These are phyloP conservation scores for Hyles lineata DNA, from an alignment of 2,888 invertebrate species.

Conservation along the genomic window DNA sequence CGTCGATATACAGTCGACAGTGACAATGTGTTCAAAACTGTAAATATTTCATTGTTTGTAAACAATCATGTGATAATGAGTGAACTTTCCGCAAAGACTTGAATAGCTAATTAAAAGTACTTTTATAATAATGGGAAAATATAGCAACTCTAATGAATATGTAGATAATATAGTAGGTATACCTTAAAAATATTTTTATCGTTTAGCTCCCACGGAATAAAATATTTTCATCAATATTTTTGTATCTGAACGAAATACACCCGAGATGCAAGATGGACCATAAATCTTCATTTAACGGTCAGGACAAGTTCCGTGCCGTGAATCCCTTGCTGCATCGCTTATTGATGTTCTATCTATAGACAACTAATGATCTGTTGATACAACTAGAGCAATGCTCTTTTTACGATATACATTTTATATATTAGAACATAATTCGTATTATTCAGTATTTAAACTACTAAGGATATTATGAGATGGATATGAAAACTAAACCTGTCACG, in stretches of 20 bases:
- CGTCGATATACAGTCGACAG: not conserved
- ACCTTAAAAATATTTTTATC: not conserved
- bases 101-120: too few species aligned
- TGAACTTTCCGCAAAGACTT: too few species aligned
- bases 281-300: slow-evolving; percentile 19
- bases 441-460: not conserved
- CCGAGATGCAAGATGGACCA: not conserved
- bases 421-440: not conserved
- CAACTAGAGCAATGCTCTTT: slow-evolving; percentile 47
- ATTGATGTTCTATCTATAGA: slow-evolving; percentile 60
- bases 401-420: slow-evolving; percentile 28
- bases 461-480: too few species aligned
- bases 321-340: not conserved
- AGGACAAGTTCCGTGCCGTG: slow-evolving; percentile 8
- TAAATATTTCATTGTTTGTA: not conserved
- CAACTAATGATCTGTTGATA: slow-evolving; percentile 41
- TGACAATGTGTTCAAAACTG: not conserved
- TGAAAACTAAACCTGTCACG: too few species aligned
- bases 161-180: too few species aligned
- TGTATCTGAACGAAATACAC: not conserved
- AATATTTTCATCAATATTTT: not conserved
- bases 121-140: too few species aligned
- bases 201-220: not conserved
- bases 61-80: not conserved
- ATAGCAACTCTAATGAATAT: too few species aligned